Evolutionary conservation across 2,113 vertebrate genomes (phyloP).

Genomic region (Microtus pennsylvanicus): DNA sequence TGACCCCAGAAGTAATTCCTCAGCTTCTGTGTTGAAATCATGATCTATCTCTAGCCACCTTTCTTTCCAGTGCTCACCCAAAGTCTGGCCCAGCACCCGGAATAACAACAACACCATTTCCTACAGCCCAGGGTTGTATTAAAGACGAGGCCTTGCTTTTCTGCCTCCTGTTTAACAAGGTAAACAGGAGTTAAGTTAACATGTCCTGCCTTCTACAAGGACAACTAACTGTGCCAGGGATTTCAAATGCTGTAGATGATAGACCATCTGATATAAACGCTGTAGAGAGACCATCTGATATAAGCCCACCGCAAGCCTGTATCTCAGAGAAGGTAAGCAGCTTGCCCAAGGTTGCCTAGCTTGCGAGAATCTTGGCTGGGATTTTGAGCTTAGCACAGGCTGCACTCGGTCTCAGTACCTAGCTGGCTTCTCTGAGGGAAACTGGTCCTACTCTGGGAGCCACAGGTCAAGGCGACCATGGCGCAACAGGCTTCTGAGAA

Average conservation of each 20-base stretch:
- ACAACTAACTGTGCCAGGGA: fast-evolving
- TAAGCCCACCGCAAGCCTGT: background rate
- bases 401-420: background rate
- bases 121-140: too few species aligned
- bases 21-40: constrained; percentile 2
- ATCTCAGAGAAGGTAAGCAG: background rate
- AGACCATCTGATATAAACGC: background rate
- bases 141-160: background rate
- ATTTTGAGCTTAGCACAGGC: background rate
- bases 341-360: background rate
- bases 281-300: background rate
- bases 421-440: background rate
- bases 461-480: background rate
- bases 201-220: background rate
- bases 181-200: too few species aligned
- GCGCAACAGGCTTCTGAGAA: background rate
- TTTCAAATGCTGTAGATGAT: background rate
- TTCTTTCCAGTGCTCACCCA: background rate
- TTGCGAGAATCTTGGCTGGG: background rate
- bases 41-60: background rate
- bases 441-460: background rate
- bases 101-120: background rate
- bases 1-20: background rate
- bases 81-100: background rate
- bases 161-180: background rate